Evolutionary conservation across 1,140 invertebrate genomes (phyloP).

Genomic region (Popillia japonica): DNA sequence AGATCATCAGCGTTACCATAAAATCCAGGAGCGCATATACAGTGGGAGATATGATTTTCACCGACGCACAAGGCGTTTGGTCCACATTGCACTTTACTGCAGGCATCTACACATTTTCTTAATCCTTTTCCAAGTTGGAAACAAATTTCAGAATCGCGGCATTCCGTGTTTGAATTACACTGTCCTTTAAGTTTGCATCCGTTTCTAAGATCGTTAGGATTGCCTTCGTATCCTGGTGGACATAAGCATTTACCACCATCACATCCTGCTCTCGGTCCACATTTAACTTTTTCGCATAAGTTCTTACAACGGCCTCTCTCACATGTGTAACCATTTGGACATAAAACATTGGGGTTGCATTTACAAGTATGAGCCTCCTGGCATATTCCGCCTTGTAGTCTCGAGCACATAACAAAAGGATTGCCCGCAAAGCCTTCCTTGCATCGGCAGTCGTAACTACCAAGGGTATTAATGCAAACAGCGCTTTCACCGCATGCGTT

Average conservation of each 20-base stretch:
- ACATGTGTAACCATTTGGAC: slow-evolving; percentile 79
- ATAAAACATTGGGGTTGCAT: slow-evolving; percentile 74
- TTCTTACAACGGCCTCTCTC: slow-evolving; percentile 75
- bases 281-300: slow-evolving; percentile 75
- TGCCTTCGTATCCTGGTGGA: slow-evolving; percentile 78
- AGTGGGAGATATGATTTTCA: slow-evolving; percentile 82
- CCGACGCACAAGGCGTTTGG: slow-evolving; percentile 88
- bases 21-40: slow-evolving; percentile 83
- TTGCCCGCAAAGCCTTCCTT: slow-evolving; percentile 83
- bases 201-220: slow-evolving; percentile 73
- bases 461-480: slow-evolving; percentile 86
- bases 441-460: slow-evolving; percentile 88
- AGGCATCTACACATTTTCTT: slow-evolving; percentile 85
- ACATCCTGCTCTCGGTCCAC: slow-evolving; percentile 83
- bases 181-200: slow-evolving; percentile 77
- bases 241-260: slow-evolving; percentile 82
- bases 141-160: slow-evolving; percentile 83
- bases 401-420: slow-evolving; percentile 81
- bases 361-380: slow-evolving; percentile 72
- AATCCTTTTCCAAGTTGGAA: slow-evolving; percentile 79
- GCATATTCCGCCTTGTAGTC: slow-evolving; percentile 73
- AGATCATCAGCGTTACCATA: slow-evolving; percentile 81
- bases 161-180: slow-evolving; percentile 82
- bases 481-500: slow-evolving; percentile 87
- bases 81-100: slow-evolving; percentile 86